phyloP scores from a whole-genome alignment of 2,888 invertebrate species.

The Lasioglossum vierecki region DNA sequence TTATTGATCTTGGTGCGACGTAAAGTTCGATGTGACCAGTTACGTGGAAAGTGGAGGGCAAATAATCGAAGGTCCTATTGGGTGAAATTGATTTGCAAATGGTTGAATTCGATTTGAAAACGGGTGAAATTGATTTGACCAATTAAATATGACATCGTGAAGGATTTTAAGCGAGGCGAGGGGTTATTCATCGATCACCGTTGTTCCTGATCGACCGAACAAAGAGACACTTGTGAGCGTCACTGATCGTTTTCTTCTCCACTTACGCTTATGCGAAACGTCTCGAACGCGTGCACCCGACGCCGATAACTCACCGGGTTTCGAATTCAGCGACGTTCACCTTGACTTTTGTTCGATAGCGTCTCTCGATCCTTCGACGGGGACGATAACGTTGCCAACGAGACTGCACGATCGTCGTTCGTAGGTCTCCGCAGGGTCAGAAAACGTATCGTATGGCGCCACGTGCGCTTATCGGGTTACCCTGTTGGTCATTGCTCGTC shows the following conservation, averaged over 20 bases:
- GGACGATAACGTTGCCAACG: constrained; percentile 42
- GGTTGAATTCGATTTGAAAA: too few species aligned
- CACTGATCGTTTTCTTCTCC: background rate
- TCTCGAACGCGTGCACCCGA: background rate
- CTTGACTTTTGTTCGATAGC: constrained; percentile 34
- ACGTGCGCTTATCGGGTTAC: constrained; percentile 76
- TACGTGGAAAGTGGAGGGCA: too few species aligned
- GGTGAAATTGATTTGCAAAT: too few species aligned
- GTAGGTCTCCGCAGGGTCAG: constrained; percentile 40
- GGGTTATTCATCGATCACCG: background rate
- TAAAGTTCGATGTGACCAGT: too few species aligned
- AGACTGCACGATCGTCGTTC: constrained; percentile 14
- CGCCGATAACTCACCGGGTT: constrained; percentile 10
- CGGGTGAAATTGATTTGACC: too few species aligned
- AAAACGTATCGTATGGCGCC: constrained; percentile 73
- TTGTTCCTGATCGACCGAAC: background rate
- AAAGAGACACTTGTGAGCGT: background rate
- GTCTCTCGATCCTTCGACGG: constrained; percentile 42
- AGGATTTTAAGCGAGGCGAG: too few species aligned
- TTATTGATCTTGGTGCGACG: too few species aligned
- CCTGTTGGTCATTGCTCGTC: constrained; percentile 70
- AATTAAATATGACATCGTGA: too few species aligned
- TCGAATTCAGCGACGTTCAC: constrained; percentile 30
- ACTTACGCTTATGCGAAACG: background rate
- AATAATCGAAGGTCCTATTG: too few species aligned